Conservation (phyloP, 2,113 vertebrate species). For the Anser brachyrhynchus region DNA sequence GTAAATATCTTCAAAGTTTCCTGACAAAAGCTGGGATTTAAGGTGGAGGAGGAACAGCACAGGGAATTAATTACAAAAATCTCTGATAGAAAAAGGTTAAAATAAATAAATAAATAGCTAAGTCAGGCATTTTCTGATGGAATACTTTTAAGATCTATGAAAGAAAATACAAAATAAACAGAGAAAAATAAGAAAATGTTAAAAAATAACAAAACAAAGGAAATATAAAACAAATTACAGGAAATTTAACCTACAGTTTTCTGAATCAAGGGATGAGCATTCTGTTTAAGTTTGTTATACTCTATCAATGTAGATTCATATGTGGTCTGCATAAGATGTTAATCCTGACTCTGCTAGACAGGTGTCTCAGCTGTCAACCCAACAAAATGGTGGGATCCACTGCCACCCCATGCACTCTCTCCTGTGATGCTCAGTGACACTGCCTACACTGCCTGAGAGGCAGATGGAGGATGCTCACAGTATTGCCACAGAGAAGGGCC, state of each 20-base stretch:
- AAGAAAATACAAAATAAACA: not conserved
- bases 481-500: not conserved
- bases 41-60: not conserved
- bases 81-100: not conserved
- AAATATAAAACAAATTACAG: not conserved
- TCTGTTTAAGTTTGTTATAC: not conserved
- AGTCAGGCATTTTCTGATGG: not conserved
- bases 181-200: not conserved
- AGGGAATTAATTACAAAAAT: not conserved
- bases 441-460: not conserved
- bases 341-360: not conserved
- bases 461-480: not conserved
- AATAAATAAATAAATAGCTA: not conserved
- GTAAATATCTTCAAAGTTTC: not conserved
- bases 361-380: not conserved
- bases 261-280: not conserved
- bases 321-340: not conserved
- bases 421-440: not conserved
- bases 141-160: not conserved
- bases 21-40: not conserved
- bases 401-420: not conserved
- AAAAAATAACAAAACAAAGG: not conserved
- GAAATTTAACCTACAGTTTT: not conserved
- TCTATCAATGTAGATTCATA: not conserved
- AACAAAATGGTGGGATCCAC: not conserved